Percentiles rank a stretch among this genome's conserved stretches.
phyloP scores from a whole-genome alignment of 2,797 vertebrate genomes.

The Apogon talboti region DNA sequence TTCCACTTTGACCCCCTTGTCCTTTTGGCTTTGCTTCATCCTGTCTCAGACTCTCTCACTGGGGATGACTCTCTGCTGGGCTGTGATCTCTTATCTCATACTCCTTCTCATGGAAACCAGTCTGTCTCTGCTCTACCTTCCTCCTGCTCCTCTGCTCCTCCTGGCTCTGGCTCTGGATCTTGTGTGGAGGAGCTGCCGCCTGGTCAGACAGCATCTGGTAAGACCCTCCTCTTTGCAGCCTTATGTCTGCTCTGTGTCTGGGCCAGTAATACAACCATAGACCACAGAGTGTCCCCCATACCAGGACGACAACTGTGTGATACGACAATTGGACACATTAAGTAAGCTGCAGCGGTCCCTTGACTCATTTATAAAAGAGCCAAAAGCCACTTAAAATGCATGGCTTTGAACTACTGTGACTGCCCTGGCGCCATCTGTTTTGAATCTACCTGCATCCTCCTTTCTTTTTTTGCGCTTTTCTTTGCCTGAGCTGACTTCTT shows the following conservation, averaged over 20 bases:
- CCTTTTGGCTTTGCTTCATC: slow-evolving; percentile 51
- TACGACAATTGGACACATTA: slow-evolving; percentile 16
- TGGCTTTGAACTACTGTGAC: slow-evolving; percentile 55
- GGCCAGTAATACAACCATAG: not conserved
- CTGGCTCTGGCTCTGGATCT: slow-evolving; percentile 84
- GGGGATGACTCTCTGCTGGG: slow-evolving; percentile 94
- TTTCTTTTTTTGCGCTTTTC: slow-evolving; percentile 53
- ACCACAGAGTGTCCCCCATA: slow-evolving; percentile 12
- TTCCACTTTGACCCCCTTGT: slow-evolving; percentile 31
- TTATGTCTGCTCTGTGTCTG: slow-evolving; percentile 15
- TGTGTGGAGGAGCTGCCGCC: slow-evolving; percentile 87
- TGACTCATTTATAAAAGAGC: slow-evolving; percentile 48
- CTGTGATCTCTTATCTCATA: slow-evolving; percentile 92
- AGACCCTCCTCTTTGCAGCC: slow-evolving; percentile 63
- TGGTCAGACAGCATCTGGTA: slow-evolving; percentile 90
- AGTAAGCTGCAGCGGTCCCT: slow-evolving; percentile 48
- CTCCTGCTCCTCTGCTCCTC: slow-evolving; percentile 86
- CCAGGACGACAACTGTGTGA: not conserved
- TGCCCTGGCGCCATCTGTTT: slow-evolving; percentile 55
- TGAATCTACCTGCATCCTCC: slow-evolving; percentile 55
- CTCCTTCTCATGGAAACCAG: slow-evolving; percentile 83
- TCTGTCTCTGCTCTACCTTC: slow-evolving; percentile 89
- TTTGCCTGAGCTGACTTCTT: slow-evolving; percentile 87
- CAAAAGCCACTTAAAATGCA: slow-evolving; percentile 53
- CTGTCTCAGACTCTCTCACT: slow-evolving; percentile 90